Conservation (phyloP, 2,113 vertebrate genomes). For the Carlito syrichta region DNA sequence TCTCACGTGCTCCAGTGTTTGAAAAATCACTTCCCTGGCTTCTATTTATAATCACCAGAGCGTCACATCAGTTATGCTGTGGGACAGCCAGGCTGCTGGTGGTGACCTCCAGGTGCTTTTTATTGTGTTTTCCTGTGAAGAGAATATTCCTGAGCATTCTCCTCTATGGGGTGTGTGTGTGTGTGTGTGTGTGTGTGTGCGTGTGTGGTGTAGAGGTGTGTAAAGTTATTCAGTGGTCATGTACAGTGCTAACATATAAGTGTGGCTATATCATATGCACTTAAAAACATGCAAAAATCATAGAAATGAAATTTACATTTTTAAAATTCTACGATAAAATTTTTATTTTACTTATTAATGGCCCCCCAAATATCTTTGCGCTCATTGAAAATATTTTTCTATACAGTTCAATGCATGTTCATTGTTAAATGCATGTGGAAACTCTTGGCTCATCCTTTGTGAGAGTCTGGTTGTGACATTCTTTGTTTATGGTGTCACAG, state of each 20-base stretch:
- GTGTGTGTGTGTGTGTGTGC: no score
- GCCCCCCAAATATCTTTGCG: background rate
- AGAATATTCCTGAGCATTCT: background rate
- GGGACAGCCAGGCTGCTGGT: background rate
- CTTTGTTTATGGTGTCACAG: background rate
- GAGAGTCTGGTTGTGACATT: background rate
- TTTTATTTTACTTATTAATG: background rate
- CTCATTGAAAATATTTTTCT: background rate
- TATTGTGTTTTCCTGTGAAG: background rate
- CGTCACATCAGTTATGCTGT: background rate
- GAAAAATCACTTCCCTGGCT: background rate
- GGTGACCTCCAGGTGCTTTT: background rate
- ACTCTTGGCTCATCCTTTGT: background rate
- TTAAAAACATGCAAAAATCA: background rate
- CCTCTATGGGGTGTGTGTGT: background rate
- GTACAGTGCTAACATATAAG: background rate
- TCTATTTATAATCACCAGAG: constrained; percentile 23
- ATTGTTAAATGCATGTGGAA: background rate
- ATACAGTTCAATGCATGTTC: no score
- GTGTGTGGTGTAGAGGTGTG: no score
- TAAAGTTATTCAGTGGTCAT: background rate
- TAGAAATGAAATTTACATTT: background rate
- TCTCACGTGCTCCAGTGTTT: background rate
- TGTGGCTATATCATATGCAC: background rate
- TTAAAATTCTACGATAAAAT: background rate